phyloP scores from a whole-genome alignment of 2,113 vertebrate species.

The Romanogobio albipinnatus region DNA sequence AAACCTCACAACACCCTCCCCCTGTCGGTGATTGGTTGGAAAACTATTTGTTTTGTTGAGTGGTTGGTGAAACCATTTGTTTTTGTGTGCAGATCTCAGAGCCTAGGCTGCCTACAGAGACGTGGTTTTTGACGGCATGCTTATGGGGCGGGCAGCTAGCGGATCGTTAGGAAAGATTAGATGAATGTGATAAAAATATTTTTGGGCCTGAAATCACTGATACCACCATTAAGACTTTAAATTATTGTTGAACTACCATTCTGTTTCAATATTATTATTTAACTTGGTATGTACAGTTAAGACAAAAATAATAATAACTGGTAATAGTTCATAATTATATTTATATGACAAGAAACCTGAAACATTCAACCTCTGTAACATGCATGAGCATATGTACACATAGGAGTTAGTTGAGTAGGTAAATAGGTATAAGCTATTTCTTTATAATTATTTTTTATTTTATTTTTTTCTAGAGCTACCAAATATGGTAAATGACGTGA shows the following conservation, averaged over 20 bases:
- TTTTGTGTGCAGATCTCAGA: too few relatives aligned
- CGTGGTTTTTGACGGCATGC: too few relatives aligned
- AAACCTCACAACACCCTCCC: too few relatives aligned
- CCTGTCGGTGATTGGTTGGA: too few relatives aligned
- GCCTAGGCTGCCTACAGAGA: too few relatives aligned
- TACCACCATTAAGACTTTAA: not conserved
- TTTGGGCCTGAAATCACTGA: too few relatives aligned
- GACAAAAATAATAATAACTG: not conserved
- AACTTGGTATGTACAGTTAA: not conserved
- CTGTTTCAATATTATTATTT: not conserved
- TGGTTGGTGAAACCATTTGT: too few relatives aligned
- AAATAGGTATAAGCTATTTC: not conserved
- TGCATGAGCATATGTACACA: too few relatives aligned
- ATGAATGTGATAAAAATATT: too few relatives aligned
- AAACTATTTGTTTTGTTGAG: too few relatives aligned
- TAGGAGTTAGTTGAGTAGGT: not conserved
- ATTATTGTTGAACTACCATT: not conserved
- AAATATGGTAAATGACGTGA: not conserved
- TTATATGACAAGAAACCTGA: conserved; percentile 10
- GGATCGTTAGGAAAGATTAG: too few relatives aligned
- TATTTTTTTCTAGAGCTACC: not conserved
- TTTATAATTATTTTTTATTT: not conserved
- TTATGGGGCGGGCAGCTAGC: too few relatives aligned
- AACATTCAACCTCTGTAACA: conserved; percentile 1
- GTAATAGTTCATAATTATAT: not conserved